A percentile compares a stretch with the other conserved stretches of the same genome.
phyloP scores from a whole-genome alignment of 2,113 vertebrate species.

The Pipra filicauda region DNA sequence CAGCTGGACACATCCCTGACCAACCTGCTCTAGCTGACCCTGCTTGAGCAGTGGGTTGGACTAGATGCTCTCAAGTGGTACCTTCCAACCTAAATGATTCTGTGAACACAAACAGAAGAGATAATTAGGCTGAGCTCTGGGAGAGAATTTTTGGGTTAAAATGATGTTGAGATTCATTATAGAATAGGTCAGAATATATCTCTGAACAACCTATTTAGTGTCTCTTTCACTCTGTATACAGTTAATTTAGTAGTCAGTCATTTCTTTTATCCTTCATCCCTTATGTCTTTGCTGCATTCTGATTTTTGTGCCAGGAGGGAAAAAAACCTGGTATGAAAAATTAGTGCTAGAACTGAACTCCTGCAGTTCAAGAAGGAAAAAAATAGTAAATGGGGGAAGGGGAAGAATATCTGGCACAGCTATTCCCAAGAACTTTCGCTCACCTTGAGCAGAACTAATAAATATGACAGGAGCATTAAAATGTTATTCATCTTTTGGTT shows the following conservation, averaged over 20 bases:
- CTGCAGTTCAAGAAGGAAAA: neutral
- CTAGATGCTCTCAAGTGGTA: neutral
- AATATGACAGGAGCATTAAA: slow-evolving; percentile 44
- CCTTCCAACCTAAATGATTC: neutral
- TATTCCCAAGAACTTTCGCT: slow-evolving; percentile 36
- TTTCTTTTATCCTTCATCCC: slow-evolving; percentile 55
- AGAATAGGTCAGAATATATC: neutral
- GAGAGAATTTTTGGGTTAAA: neutral
- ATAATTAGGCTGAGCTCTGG: neutral
- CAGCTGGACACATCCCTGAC: neutral
- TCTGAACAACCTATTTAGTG: neutral
- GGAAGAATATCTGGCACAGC: neutral
- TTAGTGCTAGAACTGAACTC: neutral
- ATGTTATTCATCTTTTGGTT: slow-evolving; percentile 51
- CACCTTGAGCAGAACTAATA: slow-evolving; percentile 52
- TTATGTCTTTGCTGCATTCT: slow-evolving; percentile 44
- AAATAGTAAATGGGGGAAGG: neutral
- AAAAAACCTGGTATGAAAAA: slow-evolving; percentile 2
- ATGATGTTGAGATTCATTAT: neutral
- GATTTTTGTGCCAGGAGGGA: slow-evolving; percentile 10
- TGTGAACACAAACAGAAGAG: neutral
- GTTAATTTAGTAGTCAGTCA: slow-evolving; percentile 54
- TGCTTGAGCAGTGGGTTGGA: neutral
- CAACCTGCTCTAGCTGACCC: neutral
- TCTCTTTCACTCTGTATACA: neutral